Evolutionary conservation across 2,113 vertebrate species (phyloP).

Genomic region (Suricata suricatta): DNA sequence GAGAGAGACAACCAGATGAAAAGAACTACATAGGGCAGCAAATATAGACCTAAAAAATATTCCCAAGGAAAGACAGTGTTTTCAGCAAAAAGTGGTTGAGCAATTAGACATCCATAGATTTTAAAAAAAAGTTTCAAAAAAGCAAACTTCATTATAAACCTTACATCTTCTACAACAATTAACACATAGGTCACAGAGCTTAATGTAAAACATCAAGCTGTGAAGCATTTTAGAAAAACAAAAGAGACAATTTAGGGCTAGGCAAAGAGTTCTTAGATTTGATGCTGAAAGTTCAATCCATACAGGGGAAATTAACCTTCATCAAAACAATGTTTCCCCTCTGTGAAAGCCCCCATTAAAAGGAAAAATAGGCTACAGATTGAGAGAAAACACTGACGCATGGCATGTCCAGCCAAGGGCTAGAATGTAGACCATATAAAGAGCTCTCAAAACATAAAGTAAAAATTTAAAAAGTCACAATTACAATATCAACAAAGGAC

Average conservation of each 20-base stretch:
- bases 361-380: background rate
- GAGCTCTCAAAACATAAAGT: background rate
- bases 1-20: background rate
- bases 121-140: background rate
- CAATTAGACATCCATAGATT: background rate
- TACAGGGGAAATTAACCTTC: background rate
- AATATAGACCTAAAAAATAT: background rate
- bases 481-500: background rate
- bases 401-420: background rate
- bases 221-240: background rate
- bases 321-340: background rate
- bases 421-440: background rate
- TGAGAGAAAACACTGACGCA: background rate
- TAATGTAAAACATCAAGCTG: background rate
- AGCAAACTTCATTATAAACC: background rate
- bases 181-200: background rate
- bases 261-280: background rate
- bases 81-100: background rate
- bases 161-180: background rate
- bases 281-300: background rate
- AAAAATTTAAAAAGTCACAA: background rate
- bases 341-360: background rate
- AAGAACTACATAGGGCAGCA: background rate
- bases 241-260: background rate
- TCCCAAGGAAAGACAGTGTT: background rate